Base-by-base conservation (phyloP, 2,888 invertebrate species). In the Axea sp. region DNA sequence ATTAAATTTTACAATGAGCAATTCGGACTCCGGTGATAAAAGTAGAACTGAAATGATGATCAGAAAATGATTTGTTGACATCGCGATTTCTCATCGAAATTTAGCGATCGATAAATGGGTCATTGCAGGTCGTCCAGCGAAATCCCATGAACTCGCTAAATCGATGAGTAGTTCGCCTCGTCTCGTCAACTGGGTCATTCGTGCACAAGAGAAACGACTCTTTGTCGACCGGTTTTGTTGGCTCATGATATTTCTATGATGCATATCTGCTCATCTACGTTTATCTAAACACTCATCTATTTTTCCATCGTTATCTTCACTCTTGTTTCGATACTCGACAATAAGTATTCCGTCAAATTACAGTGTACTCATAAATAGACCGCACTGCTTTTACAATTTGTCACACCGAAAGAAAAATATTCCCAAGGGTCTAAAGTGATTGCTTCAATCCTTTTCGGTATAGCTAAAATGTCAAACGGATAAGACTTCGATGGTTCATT, bases 71-170 rank as follows among this genome's bases (percentile, higher is more conserved):
- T 64, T 55, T 41, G 43, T 64, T 41, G 47, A 49, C 60, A 37
- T 35, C 37, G 35, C 41, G 59, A 73, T 75, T 76, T 68, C 67
- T 76, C 69, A 59, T 80, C 76, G 71, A 78, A 80, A 80, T 78
- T 73, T 24, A 35, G 49, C 60, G 76, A 80, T 81, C 81, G 80
- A 81, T 81, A 82, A 82, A 79, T 82, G 77, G 82, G 81, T 82
- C 82, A 81, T 76, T 76, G 74, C 69, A 77, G 76, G 77, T 79
- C 78, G 78, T 76, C 72, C 62, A 47, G 76, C 62, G 59, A 79
- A 78, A 76, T 71, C 75, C 75, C 69, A 76, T 73, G 73, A 76
- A 73, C 71, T 68, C 76, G 74, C 59, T 65, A 76, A 76, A 74
- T 73, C 67, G 74, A 72, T 74, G 60, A 68, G 55, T 49, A 62